Evolutionary conservation across 1,140 invertebrate genomes (phyloP).

Genomic region (Lethrus apterus): DNA sequence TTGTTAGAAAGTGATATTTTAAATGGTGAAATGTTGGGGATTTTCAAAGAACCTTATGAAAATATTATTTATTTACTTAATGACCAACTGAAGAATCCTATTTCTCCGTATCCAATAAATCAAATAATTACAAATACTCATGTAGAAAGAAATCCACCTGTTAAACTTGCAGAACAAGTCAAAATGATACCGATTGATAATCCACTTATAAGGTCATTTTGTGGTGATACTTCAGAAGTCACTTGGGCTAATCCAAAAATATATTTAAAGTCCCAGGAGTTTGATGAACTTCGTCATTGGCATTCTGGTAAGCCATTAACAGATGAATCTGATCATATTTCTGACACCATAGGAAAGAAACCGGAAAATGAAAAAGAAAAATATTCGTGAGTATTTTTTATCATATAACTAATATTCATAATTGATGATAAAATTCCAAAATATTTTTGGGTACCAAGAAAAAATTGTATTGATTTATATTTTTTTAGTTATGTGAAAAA

Average conservation of each 20-base stretch:
- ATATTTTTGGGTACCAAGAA: conserved; percentile 1
- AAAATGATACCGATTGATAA: background rate
- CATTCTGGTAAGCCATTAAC: conserved; percentile 4
- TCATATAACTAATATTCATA: background rate
- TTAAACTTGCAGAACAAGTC: conserved; percentile 1
- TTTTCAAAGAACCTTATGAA: conserved; percentile 2
- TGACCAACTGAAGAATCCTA: background rate
- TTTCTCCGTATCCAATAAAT: background rate
- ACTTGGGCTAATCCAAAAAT: background rate
- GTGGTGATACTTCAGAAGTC: background rate
- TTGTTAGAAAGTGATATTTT: background rate
- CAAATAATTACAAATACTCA: no score
- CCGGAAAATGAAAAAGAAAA: background rate
- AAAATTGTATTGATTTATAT: conserved; percentile 2
- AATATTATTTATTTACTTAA: background rate
- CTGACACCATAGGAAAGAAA: background rate
- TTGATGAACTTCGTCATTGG: conserved; percentile 6
- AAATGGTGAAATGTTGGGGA: background rate
- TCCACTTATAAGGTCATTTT: background rate
- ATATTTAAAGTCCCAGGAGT: background rate
- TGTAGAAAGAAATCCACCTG: no score
- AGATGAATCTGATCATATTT: background rate
- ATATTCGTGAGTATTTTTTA: background rate
- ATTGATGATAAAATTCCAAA: background rate
- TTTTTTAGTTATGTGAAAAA: conserved; percentile 4